Percentiles rank a stretch among this genome's conserved stretches.
These are phyloP conservation scores for Struthio camelus DNA, from an alignment of 2,113 vertebrate species.

Conservation along the genomic window DNA sequence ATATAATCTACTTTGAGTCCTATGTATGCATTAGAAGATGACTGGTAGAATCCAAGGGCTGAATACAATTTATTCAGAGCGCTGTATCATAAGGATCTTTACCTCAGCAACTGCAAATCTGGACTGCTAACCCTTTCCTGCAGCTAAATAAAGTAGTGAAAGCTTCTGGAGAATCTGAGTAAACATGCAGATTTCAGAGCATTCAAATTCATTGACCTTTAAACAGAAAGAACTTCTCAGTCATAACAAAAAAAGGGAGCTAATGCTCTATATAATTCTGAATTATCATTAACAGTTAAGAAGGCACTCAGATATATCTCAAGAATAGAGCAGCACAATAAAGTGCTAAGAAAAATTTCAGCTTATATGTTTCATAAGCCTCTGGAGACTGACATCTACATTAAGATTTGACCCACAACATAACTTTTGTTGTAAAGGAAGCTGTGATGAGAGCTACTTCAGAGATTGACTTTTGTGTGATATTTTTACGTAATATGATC, in stretches of 20 bases:
- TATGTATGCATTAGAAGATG: background rate
- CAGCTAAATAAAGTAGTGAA: background rate
- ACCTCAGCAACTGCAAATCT: background rate
- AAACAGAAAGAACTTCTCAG: background rate
- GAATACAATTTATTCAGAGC: background rate
- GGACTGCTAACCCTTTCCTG: background rate
- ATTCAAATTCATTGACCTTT: background rate
- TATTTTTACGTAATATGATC: background rate
- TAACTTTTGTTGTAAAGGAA: background rate
- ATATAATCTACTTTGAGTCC: background rate
- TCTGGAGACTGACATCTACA: background rate
- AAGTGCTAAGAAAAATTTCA: background rate
- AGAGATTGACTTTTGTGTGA: background rate
- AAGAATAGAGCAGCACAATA: background rate
- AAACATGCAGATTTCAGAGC: slow-evolving; percentile 18
- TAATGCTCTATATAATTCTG: background rate
- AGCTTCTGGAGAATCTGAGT: background rate
- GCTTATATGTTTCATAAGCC: background rate
- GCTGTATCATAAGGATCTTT: background rate
- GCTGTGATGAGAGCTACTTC: background rate
- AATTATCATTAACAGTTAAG: background rate
- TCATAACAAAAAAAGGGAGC: background rate
- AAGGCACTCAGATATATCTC: background rate
- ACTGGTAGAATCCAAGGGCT: background rate
- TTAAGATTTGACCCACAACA: background rate